Percentiles rank a stretch among this genome's conserved stretches.
Evolutionary conservation across 1,140 invertebrate genomes (phyloP).

Genomic region (Wiebesia pumilae): DNA sequence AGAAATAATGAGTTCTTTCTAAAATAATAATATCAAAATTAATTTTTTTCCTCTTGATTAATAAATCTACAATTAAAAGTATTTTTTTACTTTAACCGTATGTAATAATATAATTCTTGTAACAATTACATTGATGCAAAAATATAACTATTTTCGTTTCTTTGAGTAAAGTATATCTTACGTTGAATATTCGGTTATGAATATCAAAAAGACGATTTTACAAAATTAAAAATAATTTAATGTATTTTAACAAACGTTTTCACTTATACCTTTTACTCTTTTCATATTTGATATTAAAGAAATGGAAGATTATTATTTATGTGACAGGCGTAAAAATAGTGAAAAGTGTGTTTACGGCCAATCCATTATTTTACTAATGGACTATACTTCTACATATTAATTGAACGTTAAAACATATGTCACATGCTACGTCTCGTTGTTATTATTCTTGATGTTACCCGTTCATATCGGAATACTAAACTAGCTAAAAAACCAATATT

Average conservation of each 20-base stretch:
- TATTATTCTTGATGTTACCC: conserved; percentile 18
- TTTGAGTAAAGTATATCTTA: neutral
- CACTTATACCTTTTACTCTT: neutral
- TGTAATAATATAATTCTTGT: too few relatives aligned
- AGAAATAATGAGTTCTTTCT: too few relatives aligned
- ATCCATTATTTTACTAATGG: conserved; percentile 44
- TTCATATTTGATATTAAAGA: neutral
- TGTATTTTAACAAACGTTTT: neutral
- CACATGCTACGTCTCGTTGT: neutral
- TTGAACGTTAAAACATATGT: conserved; percentile 31
- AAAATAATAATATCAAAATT: too few relatives aligned
- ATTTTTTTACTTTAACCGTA: too few relatives aligned
- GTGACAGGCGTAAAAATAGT: conserved; percentile 29
- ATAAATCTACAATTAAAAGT: too few relatives aligned
- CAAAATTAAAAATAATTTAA: neutral
- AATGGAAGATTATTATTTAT: neutral
- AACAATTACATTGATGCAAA: too few relatives aligned
- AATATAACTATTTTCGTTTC: too few relatives aligned
- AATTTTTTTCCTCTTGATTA: too few relatives aligned
- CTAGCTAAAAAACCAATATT: too few relatives aligned
- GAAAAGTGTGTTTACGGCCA: conserved; percentile 36
- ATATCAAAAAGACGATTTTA: too few relatives aligned
- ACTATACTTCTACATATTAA: conserved; percentile 17
- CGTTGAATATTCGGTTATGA: neutral
- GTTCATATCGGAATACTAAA: neutral